Evolutionary conservation across 1,140 invertebrate species (phyloP), one percentile per base, ranked within the genome.

Genomic region (Mizuhopecten yessoensis): DNA sequence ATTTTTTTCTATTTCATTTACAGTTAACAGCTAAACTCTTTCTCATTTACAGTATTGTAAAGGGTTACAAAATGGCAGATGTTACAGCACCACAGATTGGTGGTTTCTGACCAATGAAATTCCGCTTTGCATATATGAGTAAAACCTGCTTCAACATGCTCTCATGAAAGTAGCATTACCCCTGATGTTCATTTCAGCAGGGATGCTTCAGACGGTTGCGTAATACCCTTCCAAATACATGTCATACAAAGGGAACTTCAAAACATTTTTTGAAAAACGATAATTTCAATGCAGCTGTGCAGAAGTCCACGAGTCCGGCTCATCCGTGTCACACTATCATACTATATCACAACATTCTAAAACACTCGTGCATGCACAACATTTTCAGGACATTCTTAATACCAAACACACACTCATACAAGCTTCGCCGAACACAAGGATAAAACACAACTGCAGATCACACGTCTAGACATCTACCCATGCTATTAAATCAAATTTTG

Each of bases 31-130:
- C 36, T 39, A 7, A 39, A 39, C 13, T 39, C 13, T 39, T 10
- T 17, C 42, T 13, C 17, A 45, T 45, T 75, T n/a, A 39, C 13
- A n/a, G 5, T 39, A 75, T 1, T 75, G 57, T 75, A n/a, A 75
- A 75, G 57, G n/a, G 57, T 75, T 29, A 75, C 57, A 75, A 75
- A 75, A 75, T 75, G 45, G 45, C 23, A 45, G 42, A 45, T 45
- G 0, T 45, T 1, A 7, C 23, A 75, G n/a, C 57, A 75, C 29
- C 57, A 75, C 15, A n/a, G 23, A n/a, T 29, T 45, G 11, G 15
- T 75, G 57, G n/a, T 29, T 75, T 29, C 5, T 75, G 45, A 20
- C 15, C 20, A 3, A 57, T 39, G 13, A 57, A 57, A 57, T 57
- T 57, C 45, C 45, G 5, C 36, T 39, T 39, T 39, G 13, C 13